Percentiles rank a stretch among this genome's conserved stretches.
These are phyloP conservation scores for Atta colombica DNA, from an alignment of 1,140 invertebrate species.

Conservation along the genomic window DNA sequence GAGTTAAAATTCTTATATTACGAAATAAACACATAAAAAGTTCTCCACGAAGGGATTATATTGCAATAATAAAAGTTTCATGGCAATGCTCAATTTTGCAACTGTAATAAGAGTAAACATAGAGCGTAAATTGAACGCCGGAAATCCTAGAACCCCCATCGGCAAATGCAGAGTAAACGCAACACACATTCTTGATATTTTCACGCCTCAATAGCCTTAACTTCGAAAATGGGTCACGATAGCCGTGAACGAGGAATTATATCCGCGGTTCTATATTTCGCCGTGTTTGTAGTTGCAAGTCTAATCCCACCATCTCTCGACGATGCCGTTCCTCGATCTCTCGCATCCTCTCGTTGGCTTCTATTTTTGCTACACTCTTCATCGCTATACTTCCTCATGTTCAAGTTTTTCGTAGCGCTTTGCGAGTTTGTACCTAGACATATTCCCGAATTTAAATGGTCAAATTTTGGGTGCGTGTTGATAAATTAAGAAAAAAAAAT, in stretches of 20 bases:
- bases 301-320: conserved; percentile 48
- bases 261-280: conserved; percentile 64
- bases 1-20: conserved; percentile 29
- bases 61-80: conserved; percentile 52
- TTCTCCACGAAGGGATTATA: background rate
- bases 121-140: conserved; percentile 38
- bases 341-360: background rate
- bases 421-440: background rate
- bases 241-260: conserved; percentile 73
- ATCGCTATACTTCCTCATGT: background rate
- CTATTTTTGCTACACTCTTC: background rate
- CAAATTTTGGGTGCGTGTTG: no score
- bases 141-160: conserved; percentile 8
- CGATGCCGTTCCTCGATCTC: background rate
- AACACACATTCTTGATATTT: conserved; percentile 56
- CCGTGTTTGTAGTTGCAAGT: conserved; percentile 57
- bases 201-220: conserved; percentile 64
- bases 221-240: conserved; percentile 68
- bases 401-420: conserved; percentile 33
- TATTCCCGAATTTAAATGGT: no score
- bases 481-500: no score
- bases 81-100: conserved; percentile 37
- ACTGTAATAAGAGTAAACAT: conserved; percentile 52
- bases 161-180: conserved; percentile 22
- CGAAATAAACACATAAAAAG: conserved; percentile 10